These are phyloP conservation scores for Mizuhopecten yessoensis DNA, from an alignment of 1,140 invertebrate species.

Conservation along the genomic window DNA sequence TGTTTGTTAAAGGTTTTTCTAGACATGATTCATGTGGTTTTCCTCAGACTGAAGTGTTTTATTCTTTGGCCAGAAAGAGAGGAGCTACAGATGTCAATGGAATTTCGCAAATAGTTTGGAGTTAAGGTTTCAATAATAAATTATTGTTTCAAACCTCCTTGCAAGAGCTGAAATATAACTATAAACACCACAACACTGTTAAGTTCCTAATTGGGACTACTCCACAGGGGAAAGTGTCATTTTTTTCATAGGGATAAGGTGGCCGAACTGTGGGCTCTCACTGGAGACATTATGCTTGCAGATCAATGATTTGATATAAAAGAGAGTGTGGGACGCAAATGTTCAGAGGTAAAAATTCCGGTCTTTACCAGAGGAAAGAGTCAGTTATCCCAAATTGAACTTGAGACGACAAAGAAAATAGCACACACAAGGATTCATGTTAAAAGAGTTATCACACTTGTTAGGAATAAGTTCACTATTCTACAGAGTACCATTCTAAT, in stretches of 20 bases:
- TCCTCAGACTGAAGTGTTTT: neutral
- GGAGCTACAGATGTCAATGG: constrained; percentile 46
- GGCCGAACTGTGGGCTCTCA: constrained; percentile 43
- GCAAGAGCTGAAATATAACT: constrained; percentile 46
- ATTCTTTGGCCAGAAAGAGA: constrained; percentile 23
- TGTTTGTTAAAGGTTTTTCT: constrained; percentile 40
- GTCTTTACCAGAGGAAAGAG: constrained; percentile 48
- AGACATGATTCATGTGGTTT: constrained; percentile 18
- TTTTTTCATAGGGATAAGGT: constrained; percentile 56
- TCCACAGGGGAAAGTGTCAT: constrained; percentile 57
- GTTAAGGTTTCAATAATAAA: constrained; percentile 51
- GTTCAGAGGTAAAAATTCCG: constrained; percentile 57
- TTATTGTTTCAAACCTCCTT: constrained; percentile 66
- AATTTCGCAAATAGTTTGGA: constrained; percentile 60
- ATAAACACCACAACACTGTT: constrained; percentile 41
- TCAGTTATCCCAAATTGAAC: constrained; percentile 57
- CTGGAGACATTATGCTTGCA: constrained; percentile 60
- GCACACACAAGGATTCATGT: constrained; percentile 64
- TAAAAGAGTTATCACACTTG: constrained; percentile 62
- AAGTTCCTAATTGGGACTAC: constrained; percentile 56
- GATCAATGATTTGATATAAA: constrained; percentile 60
- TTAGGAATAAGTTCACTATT: constrained; percentile 65
- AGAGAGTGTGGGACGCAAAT: constrained; percentile 40
- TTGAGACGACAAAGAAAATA: constrained; percentile 60
- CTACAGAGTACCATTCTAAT: constrained; percentile 61